Conservation (phyloP, 2,797 vertebrate genomes). For the Sebastes taczanowskii region DNA sequence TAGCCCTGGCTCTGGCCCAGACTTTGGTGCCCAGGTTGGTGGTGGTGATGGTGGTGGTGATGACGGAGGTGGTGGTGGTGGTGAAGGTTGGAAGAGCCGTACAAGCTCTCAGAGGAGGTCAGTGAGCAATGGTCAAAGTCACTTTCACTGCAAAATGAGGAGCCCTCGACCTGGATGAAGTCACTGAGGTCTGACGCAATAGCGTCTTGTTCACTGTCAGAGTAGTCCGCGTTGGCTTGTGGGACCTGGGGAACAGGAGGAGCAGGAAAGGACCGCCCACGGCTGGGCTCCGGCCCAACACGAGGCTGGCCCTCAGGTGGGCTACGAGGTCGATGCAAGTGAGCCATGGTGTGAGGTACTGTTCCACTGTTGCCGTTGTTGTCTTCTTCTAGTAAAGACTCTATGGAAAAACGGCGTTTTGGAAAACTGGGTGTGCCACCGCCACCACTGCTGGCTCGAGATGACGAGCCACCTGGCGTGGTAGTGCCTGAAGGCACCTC, state of each 20-base stretch:
- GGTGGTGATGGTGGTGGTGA: conserved; percentile 85
- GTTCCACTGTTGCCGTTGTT: conserved; percentile 65
- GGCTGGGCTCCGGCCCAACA: conserved; percentile 81
- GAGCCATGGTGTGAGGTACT: conserved; percentile 55
- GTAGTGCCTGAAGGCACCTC: conserved; percentile 88
- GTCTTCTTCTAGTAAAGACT: conserved; percentile 95
- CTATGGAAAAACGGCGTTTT: conserved; percentile 93
- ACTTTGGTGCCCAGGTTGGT: conserved; percentile 89
- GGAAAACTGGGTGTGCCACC: conserved; percentile 79
- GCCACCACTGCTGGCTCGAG: conserved; percentile 83
- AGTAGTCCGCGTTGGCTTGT: conserved; percentile 83
- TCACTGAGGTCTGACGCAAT: conserved; percentile 95
- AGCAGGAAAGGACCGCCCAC: conserved; percentile 48
- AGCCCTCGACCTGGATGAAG: conserved; percentile 94
- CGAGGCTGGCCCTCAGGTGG: conserved; percentile 85
- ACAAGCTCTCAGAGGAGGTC: conserved; percentile 96
- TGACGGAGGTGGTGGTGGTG: conserved; percentile 84
- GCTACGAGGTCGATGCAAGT: conserved; percentile 74
- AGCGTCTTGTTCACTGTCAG: conserved; percentile 94
- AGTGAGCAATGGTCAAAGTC: conserved; percentile 97
- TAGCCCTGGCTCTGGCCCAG: conserved; percentile 87
- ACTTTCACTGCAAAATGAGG: conserved; percentile 98
- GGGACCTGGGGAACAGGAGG: conserved; percentile 57
- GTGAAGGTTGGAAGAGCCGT: conserved; percentile 80
- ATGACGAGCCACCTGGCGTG: conserved; percentile 86